phyloP scores from a whole-genome alignment of 2,888 invertebrate species.

The Aphrophora alni region DNA sequence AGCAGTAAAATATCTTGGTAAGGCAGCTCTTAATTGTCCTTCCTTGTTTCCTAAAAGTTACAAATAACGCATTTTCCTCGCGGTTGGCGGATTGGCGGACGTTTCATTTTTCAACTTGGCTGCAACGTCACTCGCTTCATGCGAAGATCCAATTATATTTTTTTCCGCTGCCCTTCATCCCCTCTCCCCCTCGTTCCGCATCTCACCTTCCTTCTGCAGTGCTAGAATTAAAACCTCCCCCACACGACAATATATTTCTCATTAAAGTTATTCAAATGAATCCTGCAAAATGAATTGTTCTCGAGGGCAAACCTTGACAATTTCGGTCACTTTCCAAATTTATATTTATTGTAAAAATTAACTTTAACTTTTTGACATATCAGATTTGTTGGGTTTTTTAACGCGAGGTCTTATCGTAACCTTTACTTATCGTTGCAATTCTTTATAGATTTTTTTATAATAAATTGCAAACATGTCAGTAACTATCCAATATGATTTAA shows the following conservation, averaged over 20 bases:
- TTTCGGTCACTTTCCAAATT: not conserved
- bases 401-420: not conserved
- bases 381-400: not conserved
- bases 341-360: not conserved
- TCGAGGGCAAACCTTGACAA: not conserved
- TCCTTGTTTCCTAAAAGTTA: not conserved
- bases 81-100: not conserved
- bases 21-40: not conserved
- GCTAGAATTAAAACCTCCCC: not conserved
- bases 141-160: not conserved
- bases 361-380: not conserved
- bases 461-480: too few relatives aligned
- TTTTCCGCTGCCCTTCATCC: not conserved
- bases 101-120: not conserved
- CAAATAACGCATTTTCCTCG: not conserved
- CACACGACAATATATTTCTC: not conserved
- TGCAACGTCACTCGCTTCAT: not conserved
- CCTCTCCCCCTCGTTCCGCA: not conserved
- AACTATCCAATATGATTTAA: too few relatives aligned
- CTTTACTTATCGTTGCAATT: not conserved
- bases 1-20: too few relatives aligned
- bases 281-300: not conserved
- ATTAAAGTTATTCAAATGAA: not conserved
- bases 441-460: not conserved
- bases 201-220: not conserved